Conservation (phyloP, 2,888 invertebrate species). For the Spilarctia lutea region DNA sequence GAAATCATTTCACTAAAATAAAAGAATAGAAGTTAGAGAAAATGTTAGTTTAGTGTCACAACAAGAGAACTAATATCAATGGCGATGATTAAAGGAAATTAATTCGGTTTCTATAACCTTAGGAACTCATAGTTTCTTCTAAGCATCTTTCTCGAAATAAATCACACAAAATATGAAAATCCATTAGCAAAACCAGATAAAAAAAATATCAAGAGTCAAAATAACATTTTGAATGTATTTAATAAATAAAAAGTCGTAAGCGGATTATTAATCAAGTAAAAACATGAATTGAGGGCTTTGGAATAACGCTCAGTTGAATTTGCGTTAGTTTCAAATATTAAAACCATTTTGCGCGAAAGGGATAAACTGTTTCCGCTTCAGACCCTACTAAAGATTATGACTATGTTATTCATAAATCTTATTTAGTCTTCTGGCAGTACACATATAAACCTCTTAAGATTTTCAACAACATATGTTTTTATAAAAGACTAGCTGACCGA, state of each 20-base stretch:
- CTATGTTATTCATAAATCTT: conserved; percentile 12
- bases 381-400: conserved; percentile 5
- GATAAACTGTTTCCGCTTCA: conserved; percentile 3
- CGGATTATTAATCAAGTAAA: background rate
- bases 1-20: too few species aligned
- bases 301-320: background rate
- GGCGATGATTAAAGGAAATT: too few species aligned
- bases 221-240: background rate
- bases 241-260: background rate
- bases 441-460: background rate
- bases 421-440: background rate
- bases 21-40: too few species aligned
- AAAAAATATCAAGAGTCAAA: background rate
- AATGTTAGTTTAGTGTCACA: too few species aligned
- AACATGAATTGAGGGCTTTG: background rate
- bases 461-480: background rate
- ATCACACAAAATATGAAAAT: background rate
- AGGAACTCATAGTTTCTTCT: background rate
- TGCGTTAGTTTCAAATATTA: background rate
- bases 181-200: background rate
- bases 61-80: too few species aligned
- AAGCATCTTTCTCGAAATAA: background rate
- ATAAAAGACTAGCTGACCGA: too few species aligned
- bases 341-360: conserved; percentile 5
- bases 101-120: background rate